Base-by-base conservation (phyloP, 2,113 vertebrate species). In the Xerus inauris region DNA sequence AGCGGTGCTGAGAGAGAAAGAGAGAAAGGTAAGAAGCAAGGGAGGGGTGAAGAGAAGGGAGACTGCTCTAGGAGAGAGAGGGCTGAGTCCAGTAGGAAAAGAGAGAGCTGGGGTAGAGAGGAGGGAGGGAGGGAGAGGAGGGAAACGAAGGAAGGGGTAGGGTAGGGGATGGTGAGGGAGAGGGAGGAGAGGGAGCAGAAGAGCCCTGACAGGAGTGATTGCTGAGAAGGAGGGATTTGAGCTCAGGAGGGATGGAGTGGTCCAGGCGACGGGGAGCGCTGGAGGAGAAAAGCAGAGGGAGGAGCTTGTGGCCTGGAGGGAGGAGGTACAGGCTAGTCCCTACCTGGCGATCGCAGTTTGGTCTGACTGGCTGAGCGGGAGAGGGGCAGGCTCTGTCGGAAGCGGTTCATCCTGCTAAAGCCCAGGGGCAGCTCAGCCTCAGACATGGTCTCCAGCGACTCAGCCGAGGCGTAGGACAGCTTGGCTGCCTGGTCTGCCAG, bases 371-470 rank as follows among this genome's bases (percentile, higher is more conserved):
- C 99, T 20, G 99, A 99, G 32, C 99, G 99, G 59, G 99, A 99
- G 97, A 99, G 98, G 3, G 99, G 99, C 97, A 99, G 98, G 98
- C 99, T 99, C 99, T 99, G 99, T 51, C 99, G 99, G 97, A 99
- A 99, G 28, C 99, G 99, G 98, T 99, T 99, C 99, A 99, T 99
- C 97, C 99, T 99, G 98, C 99, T 99, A 98, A 99, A 99, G 0
- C 99, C 99, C 80, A 99, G 93, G n/a, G 99, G 99, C 91, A 99
- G 98, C 98, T 99, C 99, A 0, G 99, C 99, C 97, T 99, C 99
- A 0, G 99, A 99, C 99, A 99, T 99, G 98, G 99, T 99, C 98
- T 99, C 99, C 99, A 99, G 97, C 96, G 99, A 99, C 94, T 99
- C 99, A 0, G 99, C 99, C 0, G 99, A 99, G 96, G 99, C 99